phyloP scores from a whole-genome alignment of 1,140 invertebrate genomes.

The Drosophila saltans region DNA sequence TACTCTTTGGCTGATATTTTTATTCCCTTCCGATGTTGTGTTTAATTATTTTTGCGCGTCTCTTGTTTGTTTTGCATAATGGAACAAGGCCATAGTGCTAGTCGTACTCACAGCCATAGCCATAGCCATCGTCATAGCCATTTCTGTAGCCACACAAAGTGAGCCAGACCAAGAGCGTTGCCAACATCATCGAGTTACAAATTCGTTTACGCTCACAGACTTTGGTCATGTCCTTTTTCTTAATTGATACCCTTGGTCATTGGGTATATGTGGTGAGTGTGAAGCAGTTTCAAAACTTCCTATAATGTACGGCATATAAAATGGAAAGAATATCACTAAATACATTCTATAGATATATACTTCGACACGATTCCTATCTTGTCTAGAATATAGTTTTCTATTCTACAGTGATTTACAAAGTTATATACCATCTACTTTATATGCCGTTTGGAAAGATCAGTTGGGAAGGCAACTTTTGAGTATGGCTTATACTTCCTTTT shows the following conservation, averaged over 20 bases:
- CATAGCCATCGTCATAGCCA: background rate
- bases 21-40: conserved; percentile 27
- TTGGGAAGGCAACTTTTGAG: no score
- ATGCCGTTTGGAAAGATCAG: no score
- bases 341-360: no score
- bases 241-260: conserved; percentile 28
- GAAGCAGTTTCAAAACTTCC: no score
- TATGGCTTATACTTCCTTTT: no score
- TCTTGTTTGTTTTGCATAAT: conserved; percentile 54
- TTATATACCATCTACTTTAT: no score
- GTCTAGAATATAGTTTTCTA: no score
- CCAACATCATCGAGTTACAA: conserved; percentile 58
- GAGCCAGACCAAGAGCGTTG: conserved; percentile 30
- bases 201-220: conserved; percentile 54
- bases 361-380: no score
- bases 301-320: no score
- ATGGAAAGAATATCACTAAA: no score
- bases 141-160: conserved; percentile 36
- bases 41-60: conserved; percentile 45
- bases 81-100: conserved; percentile 41
- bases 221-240: background rate
- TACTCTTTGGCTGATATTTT: background rate
- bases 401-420: no score
- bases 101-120: background rate
- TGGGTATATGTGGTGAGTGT: conserved; percentile 1